A percentile compares a stretch with the other conserved stretches of the same genome.
phyloP scores from a whole-genome alignment of 2,888 invertebrate genomes.

The Timema cristinae region DNA sequence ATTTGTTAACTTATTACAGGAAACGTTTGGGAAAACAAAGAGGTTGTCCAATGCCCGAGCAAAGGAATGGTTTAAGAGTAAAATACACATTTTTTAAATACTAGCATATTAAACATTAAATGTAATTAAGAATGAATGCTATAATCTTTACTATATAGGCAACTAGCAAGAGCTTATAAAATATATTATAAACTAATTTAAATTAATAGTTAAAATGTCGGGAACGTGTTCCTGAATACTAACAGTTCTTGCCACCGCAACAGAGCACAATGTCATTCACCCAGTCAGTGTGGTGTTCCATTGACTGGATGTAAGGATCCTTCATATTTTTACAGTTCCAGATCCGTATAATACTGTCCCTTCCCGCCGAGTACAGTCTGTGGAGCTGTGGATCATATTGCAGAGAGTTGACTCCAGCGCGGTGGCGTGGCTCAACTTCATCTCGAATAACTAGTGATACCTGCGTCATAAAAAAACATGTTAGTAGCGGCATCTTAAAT shows the following conservation, averaged over 20 bases:
- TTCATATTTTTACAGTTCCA: slow-evolving; percentile 64
- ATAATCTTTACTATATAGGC: too few relatives aligned
- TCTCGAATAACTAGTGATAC: slow-evolving; percentile 98
- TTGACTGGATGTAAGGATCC: slow-evolving; percentile 85
- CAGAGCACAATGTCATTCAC: slow-evolving; percentile 98
- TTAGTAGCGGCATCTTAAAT: not conserved
- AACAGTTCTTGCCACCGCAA: slow-evolving; percentile 92
- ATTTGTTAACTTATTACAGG: too few relatives aligned
- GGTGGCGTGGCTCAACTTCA: slow-evolving; percentile 88
- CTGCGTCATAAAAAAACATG: slow-evolving; percentile 48
- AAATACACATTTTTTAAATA: too few relatives aligned
- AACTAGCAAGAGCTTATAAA: too few relatives aligned
- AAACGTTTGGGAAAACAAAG: too few relatives aligned
- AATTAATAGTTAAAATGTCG: too few relatives aligned
- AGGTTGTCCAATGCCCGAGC: too few relatives aligned
- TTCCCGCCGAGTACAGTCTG: slow-evolving; percentile 90
- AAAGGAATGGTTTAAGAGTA: too few relatives aligned
- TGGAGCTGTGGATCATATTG: slow-evolving; percentile 86
- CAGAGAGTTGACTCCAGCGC: slow-evolving; percentile 93
- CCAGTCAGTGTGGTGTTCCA: slow-evolving; percentile 99
- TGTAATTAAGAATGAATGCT: too few relatives aligned
- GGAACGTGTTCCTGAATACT: slow-evolving; percentile 38
- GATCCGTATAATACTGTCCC: slow-evolving; percentile 95
- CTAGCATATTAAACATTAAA: too few relatives aligned
- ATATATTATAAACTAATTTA: too few relatives aligned